These are phyloP conservation scores for Sycophila sp. DNA, from an alignment of 1,140 invertebrate species.

Conservation along the genomic window DNA sequence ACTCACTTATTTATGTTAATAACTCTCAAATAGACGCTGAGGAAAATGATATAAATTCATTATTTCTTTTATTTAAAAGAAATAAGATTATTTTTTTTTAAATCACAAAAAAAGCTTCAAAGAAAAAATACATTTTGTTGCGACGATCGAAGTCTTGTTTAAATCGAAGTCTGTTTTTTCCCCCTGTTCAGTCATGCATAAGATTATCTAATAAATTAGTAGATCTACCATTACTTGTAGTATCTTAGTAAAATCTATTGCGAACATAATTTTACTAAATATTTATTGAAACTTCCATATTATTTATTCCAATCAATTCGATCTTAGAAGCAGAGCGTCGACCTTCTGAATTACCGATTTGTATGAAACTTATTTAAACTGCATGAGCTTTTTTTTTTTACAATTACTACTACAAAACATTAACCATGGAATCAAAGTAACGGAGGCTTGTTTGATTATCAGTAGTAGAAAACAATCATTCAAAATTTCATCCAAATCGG, in stretches of 20 bases:
- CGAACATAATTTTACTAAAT: too few relatives aligned
- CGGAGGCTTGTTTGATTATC: too few relatives aligned
- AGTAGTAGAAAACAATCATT: too few relatives aligned
- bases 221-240: background rate
- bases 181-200: conserved; percentile 10
- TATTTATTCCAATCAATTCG: conserved; percentile 6
- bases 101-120: conserved; percentile 15
- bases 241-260: background rate
- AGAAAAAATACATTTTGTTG: background rate
- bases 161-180: background rate
- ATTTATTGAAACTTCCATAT: too few relatives aligned
- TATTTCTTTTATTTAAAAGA: conserved; percentile 2
- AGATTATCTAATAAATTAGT: conserved; percentile 25
- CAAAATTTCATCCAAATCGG: too few relatives aligned
- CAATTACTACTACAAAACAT: too few relatives aligned
- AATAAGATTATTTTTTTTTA: background rate
- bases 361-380: too few relatives aligned
- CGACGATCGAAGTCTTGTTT: background rate
- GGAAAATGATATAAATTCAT: background rate
- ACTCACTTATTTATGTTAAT: conserved; percentile 12
- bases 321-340: too few relatives aligned
- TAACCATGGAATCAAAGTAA: too few relatives aligned
- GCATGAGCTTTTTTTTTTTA: too few relatives aligned
- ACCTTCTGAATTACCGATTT: too few relatives aligned
- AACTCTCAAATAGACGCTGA: background rate